Evolutionary conservation across 1,140 invertebrate genomes (phyloP).

Genomic region (Caerostris extrusa): DNA sequence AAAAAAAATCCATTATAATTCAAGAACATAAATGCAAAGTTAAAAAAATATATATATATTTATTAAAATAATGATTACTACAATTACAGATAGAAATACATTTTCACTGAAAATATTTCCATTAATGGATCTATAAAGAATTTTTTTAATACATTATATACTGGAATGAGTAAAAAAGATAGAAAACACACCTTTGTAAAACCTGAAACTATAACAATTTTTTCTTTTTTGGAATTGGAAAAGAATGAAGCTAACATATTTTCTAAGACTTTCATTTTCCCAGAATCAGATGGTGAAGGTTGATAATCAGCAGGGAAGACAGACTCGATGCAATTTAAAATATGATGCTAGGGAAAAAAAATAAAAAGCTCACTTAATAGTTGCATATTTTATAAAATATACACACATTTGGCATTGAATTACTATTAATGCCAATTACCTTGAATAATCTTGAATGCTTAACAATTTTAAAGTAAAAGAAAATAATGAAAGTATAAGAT

Average conservation of each 20-base stretch:
- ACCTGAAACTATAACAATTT: slow-evolving; percentile 64
- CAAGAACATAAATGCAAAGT: background rate
- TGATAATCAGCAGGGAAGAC: slow-evolving; percentile 86
- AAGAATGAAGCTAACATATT: slow-evolving; percentile 54
- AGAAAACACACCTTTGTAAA: slow-evolving; percentile 46
- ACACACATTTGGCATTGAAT: too few relatives aligned
- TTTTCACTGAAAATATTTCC: too few relatives aligned
- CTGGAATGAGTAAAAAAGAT: background rate
- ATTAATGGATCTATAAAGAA: background rate
- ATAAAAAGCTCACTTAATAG: background rate
- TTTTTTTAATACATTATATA: background rate
- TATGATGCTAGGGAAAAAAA: slow-evolving; percentile 92
- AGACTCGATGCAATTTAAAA: slow-evolving; percentile 91
- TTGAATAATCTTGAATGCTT: background rate
- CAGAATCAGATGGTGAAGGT: slow-evolving; percentile 47
- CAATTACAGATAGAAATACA: too few relatives aligned
- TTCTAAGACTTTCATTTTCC: slow-evolving; percentile 75
- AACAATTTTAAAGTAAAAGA: background rate
- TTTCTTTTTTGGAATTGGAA: slow-evolving; percentile 38
- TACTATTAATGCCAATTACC: too few relatives aligned
- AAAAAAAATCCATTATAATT: slow-evolving; percentile 26
- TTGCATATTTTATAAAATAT: background rate
- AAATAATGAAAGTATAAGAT: background rate
- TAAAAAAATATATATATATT: background rate
- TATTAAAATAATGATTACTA: background rate